Percentiles rank a stretch among this genome's conserved stretches.
These are phyloP conservation scores for Eristalis intricaria DNA, from an alignment of 2,888 invertebrate genomes.

Conservation along the genomic window DNA sequence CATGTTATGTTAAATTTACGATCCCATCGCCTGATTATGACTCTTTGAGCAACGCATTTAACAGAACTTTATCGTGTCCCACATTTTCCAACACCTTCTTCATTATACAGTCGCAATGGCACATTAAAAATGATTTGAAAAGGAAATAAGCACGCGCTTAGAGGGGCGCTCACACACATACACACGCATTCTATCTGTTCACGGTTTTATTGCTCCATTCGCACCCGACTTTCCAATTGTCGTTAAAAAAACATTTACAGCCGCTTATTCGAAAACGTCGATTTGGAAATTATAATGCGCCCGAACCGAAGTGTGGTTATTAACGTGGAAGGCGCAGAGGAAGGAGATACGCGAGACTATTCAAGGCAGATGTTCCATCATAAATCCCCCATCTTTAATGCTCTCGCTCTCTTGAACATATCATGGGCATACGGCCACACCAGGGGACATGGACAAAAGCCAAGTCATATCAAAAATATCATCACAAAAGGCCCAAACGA, in stretches of 20 bases:
- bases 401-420: constrained; percentile 14
- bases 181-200: neutral
- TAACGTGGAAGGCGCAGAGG: neutral
- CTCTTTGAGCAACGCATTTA: neutral
- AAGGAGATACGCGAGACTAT: no score
- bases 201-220: constrained; percentile 24
- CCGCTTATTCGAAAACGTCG: neutral
- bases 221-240: constrained; percentile 49
- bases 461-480: constrained; percentile 23
- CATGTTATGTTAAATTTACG: neutral
- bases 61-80: neutral
- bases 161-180: neutral
- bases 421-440: constrained; percentile 13
- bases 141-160: constrained; percentile 11
- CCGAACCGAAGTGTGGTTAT: neutral
- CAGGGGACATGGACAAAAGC: neutral
- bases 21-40: neutral
- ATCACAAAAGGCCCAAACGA: constrained; percentile 6
- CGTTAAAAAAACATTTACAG: constrained; percentile 24
- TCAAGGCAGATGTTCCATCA: constrained; percentile 54
- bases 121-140: neutral
- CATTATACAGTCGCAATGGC: neutral
- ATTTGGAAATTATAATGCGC: constrained; percentile 11
- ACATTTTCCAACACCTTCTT: neutral
- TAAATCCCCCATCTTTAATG: constrained; percentile 51